These are phyloP conservation scores for Glyptemys insculpta DNA, from an alignment of 2,797 vertebrate genomes.

Conservation along the genomic window DNA sequence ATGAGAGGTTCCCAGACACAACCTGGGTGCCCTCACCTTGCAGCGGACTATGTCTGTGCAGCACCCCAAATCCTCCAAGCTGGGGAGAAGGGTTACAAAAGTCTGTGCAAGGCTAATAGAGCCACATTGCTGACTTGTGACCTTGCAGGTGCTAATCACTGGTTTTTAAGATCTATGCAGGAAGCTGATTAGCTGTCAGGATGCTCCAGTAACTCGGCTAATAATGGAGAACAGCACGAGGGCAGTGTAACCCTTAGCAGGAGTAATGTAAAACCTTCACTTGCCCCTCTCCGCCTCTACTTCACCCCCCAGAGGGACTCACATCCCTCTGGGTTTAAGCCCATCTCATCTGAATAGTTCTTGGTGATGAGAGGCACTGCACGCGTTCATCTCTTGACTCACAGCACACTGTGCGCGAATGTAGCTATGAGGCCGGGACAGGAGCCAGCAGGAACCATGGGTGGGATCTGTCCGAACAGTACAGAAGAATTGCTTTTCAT, in stretches of 20 bases:
- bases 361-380: neutral
- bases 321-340: neutral
- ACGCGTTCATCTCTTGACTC: neutral
- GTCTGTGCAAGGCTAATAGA: neutral
- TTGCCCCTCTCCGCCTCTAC: neutral
- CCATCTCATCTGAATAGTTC: neutral
- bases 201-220: conserved; percentile 60
- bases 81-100: neutral
- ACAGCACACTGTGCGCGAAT: neutral
- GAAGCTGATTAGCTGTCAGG: conserved; percentile 71
- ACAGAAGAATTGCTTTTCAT: neutral
- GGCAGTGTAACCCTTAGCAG: fast-evolving
- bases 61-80: neutral
- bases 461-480: neutral
- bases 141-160: conserved; percentile 56
- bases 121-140: neutral
- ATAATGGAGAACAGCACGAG: conserved; percentile 20
- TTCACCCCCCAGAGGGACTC: neutral
- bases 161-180: conserved; percentile 60
- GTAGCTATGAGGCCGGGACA: neutral
- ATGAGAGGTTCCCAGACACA: neutral
- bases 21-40: neutral
- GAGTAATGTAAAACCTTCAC: neutral
- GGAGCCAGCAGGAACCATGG: neutral
- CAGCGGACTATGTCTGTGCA: neutral